Evolutionary conservation across 2,888 invertebrate species (phyloP).

Genomic region (Gymnocheta viridis): DNA sequence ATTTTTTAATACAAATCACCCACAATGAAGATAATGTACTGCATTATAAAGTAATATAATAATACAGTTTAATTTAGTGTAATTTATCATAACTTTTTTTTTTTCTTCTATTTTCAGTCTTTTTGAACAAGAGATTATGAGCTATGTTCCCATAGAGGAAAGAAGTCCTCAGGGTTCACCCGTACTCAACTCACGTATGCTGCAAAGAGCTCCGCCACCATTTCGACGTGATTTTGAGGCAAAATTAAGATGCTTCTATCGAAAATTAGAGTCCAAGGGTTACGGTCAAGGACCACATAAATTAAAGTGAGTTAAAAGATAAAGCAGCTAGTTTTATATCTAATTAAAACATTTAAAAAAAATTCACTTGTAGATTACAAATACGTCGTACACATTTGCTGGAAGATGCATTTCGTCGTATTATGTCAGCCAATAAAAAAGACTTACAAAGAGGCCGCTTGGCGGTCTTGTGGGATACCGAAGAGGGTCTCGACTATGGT

Average conservation of each 20-base stretch:
- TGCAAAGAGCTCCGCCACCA: constrained; percentile 93
- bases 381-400: constrained; percentile 95
- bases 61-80: no score
- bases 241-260: constrained; percentile 95
- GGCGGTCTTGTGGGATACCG: constrained; percentile 96
- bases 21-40: no score
- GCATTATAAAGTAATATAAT: no score
- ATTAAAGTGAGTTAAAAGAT: constrained; percentile 87
- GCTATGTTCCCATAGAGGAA: constrained; percentile 91
- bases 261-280: constrained; percentile 97
- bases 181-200: constrained; percentile 87
- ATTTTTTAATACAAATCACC: no score
- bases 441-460: constrained; percentile 97
- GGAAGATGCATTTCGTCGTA: constrained; percentile 97
- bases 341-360: not conserved
- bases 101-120: constrained; percentile 86
- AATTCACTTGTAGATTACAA: constrained; percentile 88
- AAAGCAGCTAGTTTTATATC: not conserved
- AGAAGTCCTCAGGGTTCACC: constrained; percentile 87
- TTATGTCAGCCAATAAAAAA: constrained; percentile 97
- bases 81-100: constrained; percentile 59
- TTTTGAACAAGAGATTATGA: constrained; percentile 99
- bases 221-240: constrained; percentile 97
- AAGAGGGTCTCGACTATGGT: constrained; percentile 98
- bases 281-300: constrained; percentile 98